Evolutionary conservation across 2,888 invertebrate species (phyloP), one percentile per base, ranked within the genome.

Genomic region (Eucera pruinosa): DNA sequence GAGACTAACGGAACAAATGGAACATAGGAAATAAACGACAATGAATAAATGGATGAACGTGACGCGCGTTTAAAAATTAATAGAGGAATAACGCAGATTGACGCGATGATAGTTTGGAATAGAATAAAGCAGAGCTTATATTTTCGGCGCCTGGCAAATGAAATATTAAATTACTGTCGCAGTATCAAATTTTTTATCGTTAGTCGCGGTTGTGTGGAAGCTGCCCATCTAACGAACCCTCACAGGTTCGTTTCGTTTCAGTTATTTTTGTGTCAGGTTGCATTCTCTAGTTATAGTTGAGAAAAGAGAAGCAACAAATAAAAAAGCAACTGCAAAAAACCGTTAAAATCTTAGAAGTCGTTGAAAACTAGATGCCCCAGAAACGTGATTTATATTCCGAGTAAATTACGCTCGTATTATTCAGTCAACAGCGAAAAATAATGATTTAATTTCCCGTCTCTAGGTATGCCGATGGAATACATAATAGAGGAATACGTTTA

Each of bases 291-390:
- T 20, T 4, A 20, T 13, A 13, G n/a, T n/a, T n/a, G 9, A 6
- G 11, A 23, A 13, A 25, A n/a, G 23, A 5, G 18, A 2, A 15
- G 27, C n/a, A 27, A 55, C 13, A 27, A 36, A 64, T 64, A 50
- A 36, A n/a, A n/a, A 74, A 74, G 64, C 50, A 73, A 20, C 45
- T 52, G 52, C 45, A 27, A 58, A 30, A 39, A 61, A 45, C 30
- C 41, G 57, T 64, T 64, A 74, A 52, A 25, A 57, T n/a, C 45
- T 74, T 62, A 74, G 61, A 30, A 74, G 57, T 74, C 48, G 36
- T n/a, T 36, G 57, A 57, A 74, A 64, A 74, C 74, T 74, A 74
- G 64, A 74, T 52, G 30, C 18, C 13, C 55, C 27, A 62, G 73
- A n/a, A 72, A 62, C 73, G 48, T 48, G 61, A 55, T 62, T 43